phyloP scores from a whole-genome alignment of 2,797 vertebrate species.

The Falco columbarius region DNA sequence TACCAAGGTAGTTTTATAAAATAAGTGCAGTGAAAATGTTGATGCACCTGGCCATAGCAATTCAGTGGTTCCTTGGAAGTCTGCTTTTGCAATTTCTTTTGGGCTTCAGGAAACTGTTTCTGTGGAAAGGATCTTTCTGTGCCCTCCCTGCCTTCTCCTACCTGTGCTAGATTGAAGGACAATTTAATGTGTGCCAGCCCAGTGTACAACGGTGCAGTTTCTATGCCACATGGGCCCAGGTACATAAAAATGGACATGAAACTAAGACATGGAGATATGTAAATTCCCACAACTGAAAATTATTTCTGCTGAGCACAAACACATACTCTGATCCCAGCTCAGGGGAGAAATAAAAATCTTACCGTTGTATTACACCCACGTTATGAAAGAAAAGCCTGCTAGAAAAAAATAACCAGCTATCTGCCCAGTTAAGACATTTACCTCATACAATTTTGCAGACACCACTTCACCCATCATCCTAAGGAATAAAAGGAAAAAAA shows the following conservation, averaged over 20 bases:
- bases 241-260: not conserved
- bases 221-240: not conserved
- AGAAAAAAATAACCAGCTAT: not conserved
- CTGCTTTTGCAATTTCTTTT: not conserved
- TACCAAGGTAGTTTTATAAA: not conserved
- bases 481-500: not conserved
- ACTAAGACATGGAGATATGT: not conserved
- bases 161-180: not conserved
- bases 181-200: not conserved
- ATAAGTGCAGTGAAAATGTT: not conserved
- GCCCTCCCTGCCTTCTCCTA: not conserved
- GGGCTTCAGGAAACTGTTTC: not conserved
- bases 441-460: conserved; percentile 73
- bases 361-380: not conserved
- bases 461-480: conserved; percentile 69
- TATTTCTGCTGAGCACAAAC: not conserved
- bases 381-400: not conserved
- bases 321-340: not conserved
- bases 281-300: not conserved
- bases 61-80: not conserved
- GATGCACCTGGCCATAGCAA: not conserved
- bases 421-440: not conserved
- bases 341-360: not conserved
- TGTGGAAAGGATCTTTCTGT: not conserved
- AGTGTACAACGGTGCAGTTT: not conserved